These are phyloP conservation scores for Orchesellides sinensis DNA, from an alignment of 2,888 invertebrate genomes.

Conservation along the genomic window DNA sequence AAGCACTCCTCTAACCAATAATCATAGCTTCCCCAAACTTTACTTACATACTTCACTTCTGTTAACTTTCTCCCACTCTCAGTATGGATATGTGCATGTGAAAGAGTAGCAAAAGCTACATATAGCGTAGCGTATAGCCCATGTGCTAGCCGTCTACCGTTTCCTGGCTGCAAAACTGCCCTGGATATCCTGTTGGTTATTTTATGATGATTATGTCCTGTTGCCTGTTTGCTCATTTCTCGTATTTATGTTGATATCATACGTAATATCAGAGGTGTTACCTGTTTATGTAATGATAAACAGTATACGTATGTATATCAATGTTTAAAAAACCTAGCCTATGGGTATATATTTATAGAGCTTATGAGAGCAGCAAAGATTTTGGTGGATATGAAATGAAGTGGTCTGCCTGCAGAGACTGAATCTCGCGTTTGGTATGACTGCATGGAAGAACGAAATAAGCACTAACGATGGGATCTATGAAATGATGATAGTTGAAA, in stretches of 20 bases:
- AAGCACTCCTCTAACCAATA: conserved; percentile 19
- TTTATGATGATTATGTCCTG: conserved; percentile 58
- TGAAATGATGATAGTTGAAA: conserved; percentile 9
- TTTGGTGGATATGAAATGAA: neutral
- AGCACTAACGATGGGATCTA: conserved; percentile 8
- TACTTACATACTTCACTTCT: neutral
- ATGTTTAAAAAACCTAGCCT: too few species aligned
- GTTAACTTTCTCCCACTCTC: neutral
- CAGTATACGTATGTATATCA: neutral
- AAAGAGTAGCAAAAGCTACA: neutral
- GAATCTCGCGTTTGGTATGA: neutral
- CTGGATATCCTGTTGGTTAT: conserved; percentile 47
- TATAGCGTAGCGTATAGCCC: neutral
- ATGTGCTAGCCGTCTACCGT: neutral
- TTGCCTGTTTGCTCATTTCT: conserved; percentile 27
- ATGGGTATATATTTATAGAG: too few species aligned
- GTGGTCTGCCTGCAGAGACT: neutral
- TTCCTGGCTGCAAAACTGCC: conserved; percentile 21
- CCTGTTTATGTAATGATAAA: neutral
- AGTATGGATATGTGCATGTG: neutral
- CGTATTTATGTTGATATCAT: conserved; percentile 25
- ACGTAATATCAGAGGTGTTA: neutral
- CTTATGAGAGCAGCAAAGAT: neutral
- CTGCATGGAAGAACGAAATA: neutral
- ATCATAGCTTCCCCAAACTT: conserved; percentile 13